These are phyloP conservation scores for Scaptomyza parva DNA, from an alignment of 2,888 invertebrate species.

Conservation along the genomic window DNA sequence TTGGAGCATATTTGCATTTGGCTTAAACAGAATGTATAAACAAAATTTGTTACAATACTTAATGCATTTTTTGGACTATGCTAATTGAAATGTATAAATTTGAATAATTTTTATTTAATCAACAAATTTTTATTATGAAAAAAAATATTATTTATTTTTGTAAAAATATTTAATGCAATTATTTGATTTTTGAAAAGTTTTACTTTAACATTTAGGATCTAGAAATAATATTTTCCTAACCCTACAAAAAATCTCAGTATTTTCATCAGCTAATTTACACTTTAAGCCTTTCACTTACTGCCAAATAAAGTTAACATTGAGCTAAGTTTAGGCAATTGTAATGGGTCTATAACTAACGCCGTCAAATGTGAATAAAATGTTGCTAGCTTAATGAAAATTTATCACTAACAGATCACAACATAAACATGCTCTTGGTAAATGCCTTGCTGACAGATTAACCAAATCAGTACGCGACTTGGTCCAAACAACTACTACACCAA, in stretches of 20 bases:
- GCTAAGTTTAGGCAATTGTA: neutral
- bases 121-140: neutral
- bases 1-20: slow-evolving; percentile 21
- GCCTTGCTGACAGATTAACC: slow-evolving; percentile 67
- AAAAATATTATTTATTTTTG: neutral
- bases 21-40: slow-evolving; percentile 1
- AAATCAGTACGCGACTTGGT: slow-evolving; percentile 54
- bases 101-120: no score
- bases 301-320: neutral
- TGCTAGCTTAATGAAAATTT: slow-evolving; percentile 68
- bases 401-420: slow-evolving; percentile 60
- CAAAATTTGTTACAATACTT: no score
- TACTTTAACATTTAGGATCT: no score
- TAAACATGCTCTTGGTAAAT: slow-evolving; percentile 48
- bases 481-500: slow-evolving; percentile 22
- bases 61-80: no score
- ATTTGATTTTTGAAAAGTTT: no score
- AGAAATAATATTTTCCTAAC: no score
- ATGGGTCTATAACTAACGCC: neutral
- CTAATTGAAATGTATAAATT: no score
- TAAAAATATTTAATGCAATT: no score
- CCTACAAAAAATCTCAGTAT: no score
- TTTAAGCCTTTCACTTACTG: neutral
- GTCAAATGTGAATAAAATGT: slow-evolving; percentile 11
- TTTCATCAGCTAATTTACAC: neutral